Conservation (phyloP, 2,113 vertebrate species). For the Manacus vitellinus region DNA sequence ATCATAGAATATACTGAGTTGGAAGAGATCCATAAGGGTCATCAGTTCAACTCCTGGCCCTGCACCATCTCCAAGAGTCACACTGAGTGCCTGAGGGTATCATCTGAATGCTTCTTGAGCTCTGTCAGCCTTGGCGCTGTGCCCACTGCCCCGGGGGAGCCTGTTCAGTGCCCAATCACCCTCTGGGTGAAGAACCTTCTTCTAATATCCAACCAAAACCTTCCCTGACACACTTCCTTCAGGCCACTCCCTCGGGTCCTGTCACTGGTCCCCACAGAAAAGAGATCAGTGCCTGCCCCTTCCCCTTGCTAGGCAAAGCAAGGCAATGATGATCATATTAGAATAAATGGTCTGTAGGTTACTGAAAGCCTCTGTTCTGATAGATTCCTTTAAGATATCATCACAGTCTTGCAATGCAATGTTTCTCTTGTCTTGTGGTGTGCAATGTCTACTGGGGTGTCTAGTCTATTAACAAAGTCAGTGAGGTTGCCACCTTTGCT, state of each 20-base stretch:
- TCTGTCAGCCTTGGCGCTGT: neutral
- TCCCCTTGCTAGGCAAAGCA: neutral
- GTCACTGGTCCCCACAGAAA: neutral
- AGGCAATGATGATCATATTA: neutral
- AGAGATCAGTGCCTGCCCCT: neutral
- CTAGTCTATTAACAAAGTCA: neutral
- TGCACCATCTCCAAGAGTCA: neutral
- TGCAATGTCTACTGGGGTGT: neutral
- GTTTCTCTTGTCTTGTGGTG: neutral
- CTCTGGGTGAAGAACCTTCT: neutral
- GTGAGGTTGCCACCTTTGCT: neutral
- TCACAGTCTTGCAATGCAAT: neutral
- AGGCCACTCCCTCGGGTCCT: neutral
- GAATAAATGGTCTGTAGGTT: neutral
- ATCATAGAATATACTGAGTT: neutral
- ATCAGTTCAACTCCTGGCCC: neutral
- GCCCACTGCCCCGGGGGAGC: neutral
- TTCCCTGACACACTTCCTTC: neutral
- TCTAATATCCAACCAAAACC: neutral
- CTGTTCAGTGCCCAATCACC: neutral
- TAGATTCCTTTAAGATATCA: neutral
- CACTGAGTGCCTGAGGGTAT: neutral
- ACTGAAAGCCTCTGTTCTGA: neutral
- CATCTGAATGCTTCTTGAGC: neutral
- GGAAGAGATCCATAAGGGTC: neutral